phyloP scores from a whole-genome alignment of 1,140 invertebrate species.

The Zaprionus lachaisei region DNA sequence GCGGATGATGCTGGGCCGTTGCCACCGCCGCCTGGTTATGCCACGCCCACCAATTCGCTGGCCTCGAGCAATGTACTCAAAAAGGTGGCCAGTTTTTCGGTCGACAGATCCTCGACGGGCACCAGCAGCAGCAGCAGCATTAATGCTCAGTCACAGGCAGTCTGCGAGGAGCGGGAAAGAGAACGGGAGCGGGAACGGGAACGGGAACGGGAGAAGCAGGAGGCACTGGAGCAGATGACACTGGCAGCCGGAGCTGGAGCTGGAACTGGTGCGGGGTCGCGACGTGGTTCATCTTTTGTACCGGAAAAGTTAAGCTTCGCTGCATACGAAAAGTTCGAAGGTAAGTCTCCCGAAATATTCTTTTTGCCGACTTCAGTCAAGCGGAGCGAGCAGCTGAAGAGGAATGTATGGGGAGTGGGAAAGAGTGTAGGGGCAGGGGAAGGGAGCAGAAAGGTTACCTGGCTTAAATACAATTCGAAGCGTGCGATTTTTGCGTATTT shows the following conservation, averaged over 20 bases:
- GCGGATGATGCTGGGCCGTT: constrained; percentile 49
- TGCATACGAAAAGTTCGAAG: constrained; percentile 95
- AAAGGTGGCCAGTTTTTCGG: constrained; percentile 92
- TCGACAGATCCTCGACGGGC: constrained; percentile 86
- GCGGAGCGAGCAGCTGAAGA: constrained; percentile 6
- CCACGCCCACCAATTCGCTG: constrained; percentile 85
- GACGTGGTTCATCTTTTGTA: constrained; percentile 89
- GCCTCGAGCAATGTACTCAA: constrained; percentile 88
- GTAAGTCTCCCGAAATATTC: constrained; percentile 85
- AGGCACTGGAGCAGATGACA: constrained; percentile 29
- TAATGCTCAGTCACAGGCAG: constrained; percentile 37
- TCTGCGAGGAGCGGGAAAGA: constrained; percentile 38
- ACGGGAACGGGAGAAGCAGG: constrained; percentile 47
- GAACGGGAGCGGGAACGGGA: constrained; percentile 51
- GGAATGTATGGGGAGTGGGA: background rate
- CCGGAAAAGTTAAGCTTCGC: constrained; percentile 94
- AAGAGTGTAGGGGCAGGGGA: background rate
- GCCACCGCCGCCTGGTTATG: constrained; percentile 65
- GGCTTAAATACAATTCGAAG: constrained; percentile 22
- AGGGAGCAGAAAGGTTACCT: background rate
- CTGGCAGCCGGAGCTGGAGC: constrained; percentile 35
- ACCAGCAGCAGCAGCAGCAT: constrained; percentile 40
- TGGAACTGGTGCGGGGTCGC: constrained; percentile 55
- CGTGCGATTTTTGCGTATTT: constrained; percentile 40
- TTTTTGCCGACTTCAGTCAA: constrained; percentile 27